phyloP scores from a whole-genome alignment of 2,797 vertebrate species.

The Melanotaenia parkinsoni region DNA sequence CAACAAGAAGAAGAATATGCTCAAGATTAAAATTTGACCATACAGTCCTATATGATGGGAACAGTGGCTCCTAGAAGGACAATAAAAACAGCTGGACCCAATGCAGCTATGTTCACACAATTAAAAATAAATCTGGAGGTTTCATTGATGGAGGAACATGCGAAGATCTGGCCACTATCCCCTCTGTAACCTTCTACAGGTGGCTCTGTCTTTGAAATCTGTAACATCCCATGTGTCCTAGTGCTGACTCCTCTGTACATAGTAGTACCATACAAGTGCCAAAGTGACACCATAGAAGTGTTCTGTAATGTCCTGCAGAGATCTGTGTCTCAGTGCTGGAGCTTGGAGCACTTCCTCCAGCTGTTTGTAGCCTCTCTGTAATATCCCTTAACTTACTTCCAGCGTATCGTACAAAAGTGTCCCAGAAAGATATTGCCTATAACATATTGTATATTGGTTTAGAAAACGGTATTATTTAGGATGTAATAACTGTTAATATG shows the following conservation, averaged over 20 bases:
- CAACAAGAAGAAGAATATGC: neutral
- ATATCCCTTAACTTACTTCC: conserved; percentile 64
- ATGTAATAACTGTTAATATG: conserved; percentile 79
- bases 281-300: conserved; percentile 79
- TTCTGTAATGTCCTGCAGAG: conserved; percentile 70
- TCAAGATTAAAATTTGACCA: conserved; percentile 10
- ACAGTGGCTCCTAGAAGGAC: conserved; percentile 22
- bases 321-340: conserved; percentile 69
- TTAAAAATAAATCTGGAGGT: conserved; percentile 14
- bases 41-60: conserved; percentile 4
- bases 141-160: conserved; percentile 21
- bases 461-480: conserved; percentile 78
- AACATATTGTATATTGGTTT: conserved; percentile 77
- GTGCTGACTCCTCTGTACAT: conserved; percentile 77
- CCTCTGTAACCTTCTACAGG: conserved; percentile 30
- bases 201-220: conserved; percentile 53
- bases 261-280: conserved; percentile 81
- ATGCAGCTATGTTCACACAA: conserved; percentile 23
- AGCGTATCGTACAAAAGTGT: conserved; percentile 71
- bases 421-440: conserved; percentile 75
- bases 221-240: conserved; percentile 62
- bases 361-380: conserved; percentile 80
- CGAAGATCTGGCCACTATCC: conserved; percentile 41
- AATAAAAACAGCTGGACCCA: conserved; percentile 18
- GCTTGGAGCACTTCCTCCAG: conserved; percentile 68